Conservation (phyloP, 2,888 invertebrate species). For the Ethmia dodecea region DNA sequence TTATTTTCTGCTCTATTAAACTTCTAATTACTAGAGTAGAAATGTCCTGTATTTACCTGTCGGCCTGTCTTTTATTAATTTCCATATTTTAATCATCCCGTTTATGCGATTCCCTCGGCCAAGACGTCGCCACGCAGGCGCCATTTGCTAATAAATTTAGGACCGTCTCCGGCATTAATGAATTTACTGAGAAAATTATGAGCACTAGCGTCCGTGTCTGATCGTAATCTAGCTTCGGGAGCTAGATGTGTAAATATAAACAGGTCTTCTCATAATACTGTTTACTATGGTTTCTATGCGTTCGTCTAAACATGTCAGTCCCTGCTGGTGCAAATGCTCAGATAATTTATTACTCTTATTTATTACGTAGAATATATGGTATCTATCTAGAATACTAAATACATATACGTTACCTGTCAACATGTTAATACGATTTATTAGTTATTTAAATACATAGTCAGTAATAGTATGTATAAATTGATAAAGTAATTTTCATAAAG, state of each 20-base stretch:
- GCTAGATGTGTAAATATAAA: conserved; percentile 53
- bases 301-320: conserved; percentile 42
- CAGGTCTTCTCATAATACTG: conserved; percentile 51
- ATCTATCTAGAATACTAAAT: conserved; percentile 5
- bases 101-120: conserved; percentile 60
- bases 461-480: too few species aligned
- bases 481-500: too few species aligned
- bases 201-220: conserved; percentile 60
- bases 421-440: conserved; percentile 2
- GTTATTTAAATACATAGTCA: too few species aligned
- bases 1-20: too few species aligned
- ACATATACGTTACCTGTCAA: conserved; percentile 3
- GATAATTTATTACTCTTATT: conserved; percentile 35
- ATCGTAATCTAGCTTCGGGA: conserved; percentile 56
- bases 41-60: too few species aligned
- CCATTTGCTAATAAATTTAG: conserved; percentile 72
- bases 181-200: conserved; percentile 56
- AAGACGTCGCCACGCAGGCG: conserved; percentile 62
- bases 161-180: conserved; percentile 58
- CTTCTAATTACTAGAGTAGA: too few species aligned
- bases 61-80: too few species aligned
- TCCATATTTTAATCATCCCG: too few species aligned
- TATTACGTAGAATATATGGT: conserved; percentile 11
- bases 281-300: conserved; percentile 33
- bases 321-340: conserved; percentile 30